Percentiles rank a stretch among this genome's conserved stretches.
Evolutionary conservation across 2,113 vertebrate genomes (phyloP).

Genomic region (Ceyx melanurus): DNA sequence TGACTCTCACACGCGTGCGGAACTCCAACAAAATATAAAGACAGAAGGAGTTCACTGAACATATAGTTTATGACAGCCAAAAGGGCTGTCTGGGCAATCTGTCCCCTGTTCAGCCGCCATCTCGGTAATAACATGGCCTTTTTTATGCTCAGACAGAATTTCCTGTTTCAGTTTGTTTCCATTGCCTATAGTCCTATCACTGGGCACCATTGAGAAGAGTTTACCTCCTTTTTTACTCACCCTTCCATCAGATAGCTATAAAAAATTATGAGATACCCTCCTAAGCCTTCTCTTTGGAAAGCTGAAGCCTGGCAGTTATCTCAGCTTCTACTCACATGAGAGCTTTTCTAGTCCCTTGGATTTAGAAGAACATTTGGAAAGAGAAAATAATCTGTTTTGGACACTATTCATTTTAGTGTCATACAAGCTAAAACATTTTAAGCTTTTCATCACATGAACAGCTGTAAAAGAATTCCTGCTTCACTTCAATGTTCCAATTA

Average conservation of each 20-base stretch:
- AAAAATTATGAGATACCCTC: neutral
- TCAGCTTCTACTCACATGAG: neutral
- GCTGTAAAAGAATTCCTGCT: conserved; percentile 25
- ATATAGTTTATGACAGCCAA: neutral
- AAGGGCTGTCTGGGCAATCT: neutral
- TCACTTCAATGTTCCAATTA: conserved; percentile 1
- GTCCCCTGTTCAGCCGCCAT: neutral
- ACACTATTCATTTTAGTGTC: neutral
- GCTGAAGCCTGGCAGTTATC: neutral
- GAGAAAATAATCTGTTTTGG: neutral
- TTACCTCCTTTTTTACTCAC: neutral
- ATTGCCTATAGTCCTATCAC: neutral
- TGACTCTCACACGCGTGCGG: rapidly evolving
- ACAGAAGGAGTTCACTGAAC: neutral
- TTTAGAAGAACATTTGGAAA: neutral
- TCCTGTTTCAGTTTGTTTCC: neutral
- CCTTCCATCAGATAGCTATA: neutral
- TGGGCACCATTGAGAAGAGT: neutral
- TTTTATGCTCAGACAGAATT: neutral
- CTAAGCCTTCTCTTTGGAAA: neutral
- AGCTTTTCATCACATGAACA: neutral
- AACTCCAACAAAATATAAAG: neutral
- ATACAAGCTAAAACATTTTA: neutral
- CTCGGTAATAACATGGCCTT: neutral
- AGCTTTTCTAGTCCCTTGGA: neutral